phyloP scores from a whole-genome alignment of 2,888 invertebrate genomes.

The Hecatera dysodea region DNA sequence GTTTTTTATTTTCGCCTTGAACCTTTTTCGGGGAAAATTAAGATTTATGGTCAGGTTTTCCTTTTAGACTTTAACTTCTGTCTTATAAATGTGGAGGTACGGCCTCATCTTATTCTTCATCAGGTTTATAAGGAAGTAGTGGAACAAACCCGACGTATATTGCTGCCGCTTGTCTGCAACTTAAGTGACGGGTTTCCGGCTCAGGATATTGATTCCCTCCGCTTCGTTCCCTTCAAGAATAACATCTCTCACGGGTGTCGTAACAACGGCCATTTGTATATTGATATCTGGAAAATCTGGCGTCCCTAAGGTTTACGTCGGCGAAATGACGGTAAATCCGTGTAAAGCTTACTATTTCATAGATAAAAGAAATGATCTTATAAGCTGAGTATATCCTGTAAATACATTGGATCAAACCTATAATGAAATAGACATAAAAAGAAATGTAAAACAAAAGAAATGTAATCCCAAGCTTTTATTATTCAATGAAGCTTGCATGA shows the following conservation, averaged over 20 bases:
- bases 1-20: conserved; percentile 58
- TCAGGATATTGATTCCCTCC: conserved; percentile 47
- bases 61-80: conserved; percentile 43
- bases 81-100: conserved; percentile 45
- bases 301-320: conserved; percentile 36
- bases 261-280: conserved; percentile 54
- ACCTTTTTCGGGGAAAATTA: conserved; percentile 52
- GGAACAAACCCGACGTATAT: conserved; percentile 34
- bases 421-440: conserved; percentile 25
- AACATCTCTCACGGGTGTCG: conserved; percentile 37
- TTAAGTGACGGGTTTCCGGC: conserved; percentile 43
- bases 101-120: conserved; percentile 45
- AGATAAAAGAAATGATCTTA: conserved; percentile 49
- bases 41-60: conserved; percentile 54
- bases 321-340: conserved; percentile 35
- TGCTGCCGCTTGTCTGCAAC: conserved; percentile 34
- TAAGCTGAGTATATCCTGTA: conserved; percentile 36
- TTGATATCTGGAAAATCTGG: conserved; percentile 53
- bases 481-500: conserved; percentile 54
- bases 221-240: conserved; percentile 23
- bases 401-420: conserved; percentile 15
- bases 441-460: conserved; percentile 11
- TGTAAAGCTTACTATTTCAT: conserved; percentile 37
- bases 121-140: conserved; percentile 33
- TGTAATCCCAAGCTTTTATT: conserved; percentile 16